phyloP scores from a whole-genome alignment of 2,888 invertebrate genomes.

The Hirudinaria manillensis region DNA sequence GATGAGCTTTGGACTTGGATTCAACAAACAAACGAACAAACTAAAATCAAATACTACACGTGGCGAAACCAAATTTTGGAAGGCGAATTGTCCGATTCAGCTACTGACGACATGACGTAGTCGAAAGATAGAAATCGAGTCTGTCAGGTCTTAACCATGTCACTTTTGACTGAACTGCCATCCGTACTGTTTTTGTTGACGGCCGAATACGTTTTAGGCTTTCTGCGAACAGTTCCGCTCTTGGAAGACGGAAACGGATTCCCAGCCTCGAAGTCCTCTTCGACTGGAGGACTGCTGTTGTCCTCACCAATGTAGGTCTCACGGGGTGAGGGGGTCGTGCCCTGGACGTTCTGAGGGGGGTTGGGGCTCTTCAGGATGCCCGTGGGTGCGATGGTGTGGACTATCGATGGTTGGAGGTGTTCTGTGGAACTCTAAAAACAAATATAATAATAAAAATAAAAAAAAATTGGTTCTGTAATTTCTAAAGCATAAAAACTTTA shows the following conservation, averaged over 20 bases:
- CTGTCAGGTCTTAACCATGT: too few relatives aligned
- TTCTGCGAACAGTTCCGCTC: constrained; percentile 2
- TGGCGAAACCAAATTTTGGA: too few relatives aligned
- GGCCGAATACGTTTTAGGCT: not conserved
- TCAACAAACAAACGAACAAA: too few relatives aligned
- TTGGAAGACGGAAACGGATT: not conserved
- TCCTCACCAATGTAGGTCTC: constrained; percentile 12
- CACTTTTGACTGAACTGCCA: too few relatives aligned
- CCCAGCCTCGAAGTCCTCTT: not conserved
- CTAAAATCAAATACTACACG: too few relatives aligned
- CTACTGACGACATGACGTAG: too few relatives aligned
- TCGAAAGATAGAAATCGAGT: too few relatives aligned
- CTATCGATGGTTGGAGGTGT: not conserved
- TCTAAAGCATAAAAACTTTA: too few relatives aligned
- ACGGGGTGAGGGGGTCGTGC: not conserved
- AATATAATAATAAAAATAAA: not conserved
- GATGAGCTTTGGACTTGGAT: too few relatives aligned
- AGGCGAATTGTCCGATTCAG: too few relatives aligned
- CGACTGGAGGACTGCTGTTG: not conserved
- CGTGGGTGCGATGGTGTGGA: not conserved
- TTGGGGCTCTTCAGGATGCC: not conserved
- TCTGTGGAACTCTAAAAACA: not conserved
- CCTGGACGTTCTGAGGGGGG: not conserved
- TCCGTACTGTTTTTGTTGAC: too few relatives aligned
- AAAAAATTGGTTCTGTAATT: too few relatives aligned